Conservation (phyloP, 2,113 vertebrate genomes). For the Corythoichthys haematopterus region DNA sequence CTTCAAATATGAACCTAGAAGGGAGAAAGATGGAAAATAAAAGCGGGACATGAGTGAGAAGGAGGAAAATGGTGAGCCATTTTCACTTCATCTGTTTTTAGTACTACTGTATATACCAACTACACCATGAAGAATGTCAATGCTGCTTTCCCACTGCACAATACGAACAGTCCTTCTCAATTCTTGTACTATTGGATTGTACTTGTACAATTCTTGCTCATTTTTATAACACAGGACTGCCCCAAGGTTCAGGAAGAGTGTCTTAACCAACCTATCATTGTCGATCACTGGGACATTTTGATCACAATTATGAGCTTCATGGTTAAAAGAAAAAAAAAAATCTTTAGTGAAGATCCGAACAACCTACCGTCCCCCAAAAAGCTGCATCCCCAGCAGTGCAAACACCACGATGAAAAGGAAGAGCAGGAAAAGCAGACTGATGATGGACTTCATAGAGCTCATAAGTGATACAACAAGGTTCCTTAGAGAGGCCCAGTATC, state of each 20-base stretch:
- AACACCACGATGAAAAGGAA: slow-evolving; percentile 78
- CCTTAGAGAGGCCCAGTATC: slow-evolving; percentile 77
- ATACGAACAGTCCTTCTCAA: background rate
- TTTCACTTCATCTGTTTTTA: slow-evolving; percentile 41
- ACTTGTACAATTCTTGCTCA: too few species aligned
- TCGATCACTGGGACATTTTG: too few species aligned
- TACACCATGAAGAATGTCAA: background rate
- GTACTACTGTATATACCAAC: slow-evolving; percentile 21
- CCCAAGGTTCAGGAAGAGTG: too few species aligned
- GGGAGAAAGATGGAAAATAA: slow-evolving; percentile 40
- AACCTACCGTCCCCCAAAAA: slow-evolving; percentile 74
- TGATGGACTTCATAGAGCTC: slow-evolving; percentile 82
- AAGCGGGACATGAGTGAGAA: slow-evolving; percentile 43
- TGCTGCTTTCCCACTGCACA: background rate
- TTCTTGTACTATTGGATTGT: too few species aligned
- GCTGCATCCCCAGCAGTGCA: slow-evolving; percentile 76
- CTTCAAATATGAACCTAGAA: slow-evolving; percentile 79
- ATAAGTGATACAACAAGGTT: slow-evolving; percentile 79
- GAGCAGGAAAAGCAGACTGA: slow-evolving; percentile 77
- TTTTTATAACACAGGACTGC: too few species aligned
- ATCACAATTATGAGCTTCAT: too few species aligned
- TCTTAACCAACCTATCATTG: too few species aligned
- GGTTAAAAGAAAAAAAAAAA: background rate
- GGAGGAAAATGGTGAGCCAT: slow-evolving; percentile 45
- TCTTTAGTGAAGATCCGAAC: background rate